Evolutionary conservation across 2,113 vertebrate genomes (phyloP).

Genomic region (Grallaria varia): DNA sequence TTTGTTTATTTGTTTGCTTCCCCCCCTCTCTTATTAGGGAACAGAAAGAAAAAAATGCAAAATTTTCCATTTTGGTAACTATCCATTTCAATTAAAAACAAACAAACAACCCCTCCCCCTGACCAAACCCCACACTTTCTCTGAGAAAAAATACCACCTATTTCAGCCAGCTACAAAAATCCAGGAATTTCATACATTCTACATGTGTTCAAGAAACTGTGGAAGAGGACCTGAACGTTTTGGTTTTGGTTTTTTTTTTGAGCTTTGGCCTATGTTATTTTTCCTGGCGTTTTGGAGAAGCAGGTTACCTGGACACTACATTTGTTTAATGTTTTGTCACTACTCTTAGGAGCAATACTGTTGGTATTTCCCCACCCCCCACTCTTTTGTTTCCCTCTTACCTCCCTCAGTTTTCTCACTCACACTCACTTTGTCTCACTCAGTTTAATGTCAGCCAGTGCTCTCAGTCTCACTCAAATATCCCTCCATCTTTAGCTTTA

Average conservation of each 20-base stretch:
- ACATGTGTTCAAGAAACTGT: not conserved
- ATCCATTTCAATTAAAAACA: not conserved
- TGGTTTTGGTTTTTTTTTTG: not conserved
- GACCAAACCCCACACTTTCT: too few species aligned
- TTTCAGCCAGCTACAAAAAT: not conserved
- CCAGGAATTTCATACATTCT: not conserved
- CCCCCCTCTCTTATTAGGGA: too few species aligned
- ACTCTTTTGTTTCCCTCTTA: not conserved
- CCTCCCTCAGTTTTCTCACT: not conserved
- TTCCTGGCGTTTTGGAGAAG: not conserved
- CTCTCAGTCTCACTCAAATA: not conserved
- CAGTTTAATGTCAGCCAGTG: not conserved
- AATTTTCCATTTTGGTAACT: not conserved
- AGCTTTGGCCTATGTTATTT: not conserved
- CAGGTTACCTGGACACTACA: not conserved
- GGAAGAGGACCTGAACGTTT: not conserved
- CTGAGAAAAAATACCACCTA: not conserved
- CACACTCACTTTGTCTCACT: not conserved
- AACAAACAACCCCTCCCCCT: too few species aligned
- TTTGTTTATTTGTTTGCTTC: too few species aligned
- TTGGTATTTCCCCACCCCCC: accelerated
- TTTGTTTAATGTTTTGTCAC: not conserved
- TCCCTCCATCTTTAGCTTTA: not conserved
- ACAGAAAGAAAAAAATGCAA: not conserved
- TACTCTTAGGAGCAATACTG: not conserved